phyloP scores from a whole-genome alignment of 1,140 invertebrate species.

The Stegodyphus mimosarum region DNA sequence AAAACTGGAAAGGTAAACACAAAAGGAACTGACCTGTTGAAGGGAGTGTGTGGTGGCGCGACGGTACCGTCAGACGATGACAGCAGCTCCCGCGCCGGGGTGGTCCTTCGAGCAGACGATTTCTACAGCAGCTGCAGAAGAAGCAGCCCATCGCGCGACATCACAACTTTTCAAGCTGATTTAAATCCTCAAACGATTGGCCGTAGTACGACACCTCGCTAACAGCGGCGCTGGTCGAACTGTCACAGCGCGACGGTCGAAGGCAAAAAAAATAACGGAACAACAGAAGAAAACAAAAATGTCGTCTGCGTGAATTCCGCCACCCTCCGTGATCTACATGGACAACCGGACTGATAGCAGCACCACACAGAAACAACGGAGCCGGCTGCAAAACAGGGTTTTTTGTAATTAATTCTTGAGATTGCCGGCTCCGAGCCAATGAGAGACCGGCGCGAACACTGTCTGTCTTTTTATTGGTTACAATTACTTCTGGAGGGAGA shows the following conservation, averaged over 20 bases:
- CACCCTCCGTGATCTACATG: slow-evolving; percentile 51
- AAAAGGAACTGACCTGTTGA: slow-evolving; percentile 54
- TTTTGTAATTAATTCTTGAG: slow-evolving; percentile 57
- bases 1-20: slow-evolving; percentile 24
- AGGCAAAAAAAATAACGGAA: slow-evolving; percentile 1
- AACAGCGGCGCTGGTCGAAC: background rate
- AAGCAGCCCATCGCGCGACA: slow-evolving; percentile 38
- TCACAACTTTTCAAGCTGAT: slow-evolving; percentile 5
- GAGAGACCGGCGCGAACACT: slow-evolving; percentile 37
- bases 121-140: slow-evolving; percentile 20
- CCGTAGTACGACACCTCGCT: background rate
- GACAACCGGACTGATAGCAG: slow-evolving; percentile 43
- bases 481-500: slow-evolving; percentile 50
- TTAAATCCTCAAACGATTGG: background rate
- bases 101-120: slow-evolving; percentile 49
- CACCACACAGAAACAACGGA: slow-evolving; percentile 25
- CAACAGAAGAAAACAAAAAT: slow-evolving; percentile 34
- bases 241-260: background rate
- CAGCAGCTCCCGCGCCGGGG: slow-evolving; percentile 18
- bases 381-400: slow-evolving; percentile 22
- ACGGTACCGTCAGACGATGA: slow-evolving; percentile 39
- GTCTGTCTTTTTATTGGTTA: slow-evolving; percentile 59
- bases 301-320: slow-evolving; percentile 44
- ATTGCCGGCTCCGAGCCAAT: slow-evolving; percentile 40
- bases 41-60: slow-evolving; percentile 7